Conservation (phyloP, 2,113 vertebrate genomes). For the Probosciger aterrimus region DNA sequence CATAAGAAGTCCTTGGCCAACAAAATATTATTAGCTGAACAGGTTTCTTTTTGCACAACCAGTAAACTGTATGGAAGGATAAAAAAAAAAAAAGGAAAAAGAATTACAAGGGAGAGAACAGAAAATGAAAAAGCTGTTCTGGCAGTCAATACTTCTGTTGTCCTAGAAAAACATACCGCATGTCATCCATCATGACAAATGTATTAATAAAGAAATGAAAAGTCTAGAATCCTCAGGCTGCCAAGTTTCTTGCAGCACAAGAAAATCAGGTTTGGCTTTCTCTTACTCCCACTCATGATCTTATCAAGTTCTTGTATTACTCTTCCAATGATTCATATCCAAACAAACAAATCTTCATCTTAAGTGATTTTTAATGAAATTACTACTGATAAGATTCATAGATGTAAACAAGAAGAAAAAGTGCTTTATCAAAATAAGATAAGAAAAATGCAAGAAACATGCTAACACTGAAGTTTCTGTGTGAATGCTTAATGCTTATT, state of each 20-base stretch:
- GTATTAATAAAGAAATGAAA: constrained; percentile 46
- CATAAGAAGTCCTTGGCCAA: neutral
- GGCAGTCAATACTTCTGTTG: neutral
- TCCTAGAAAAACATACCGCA: neutral
- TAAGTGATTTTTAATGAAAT: constrained; percentile 9
- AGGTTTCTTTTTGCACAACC: neutral
- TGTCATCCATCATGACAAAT: neutral
- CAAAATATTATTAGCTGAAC: neutral
- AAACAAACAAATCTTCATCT: constrained; percentile 24
- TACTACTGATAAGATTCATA: neutral
- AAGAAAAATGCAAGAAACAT: neutral
- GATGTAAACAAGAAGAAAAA: neutral
- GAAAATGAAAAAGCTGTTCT: neutral
- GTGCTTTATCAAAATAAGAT: neutral
- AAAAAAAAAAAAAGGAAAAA: neutral
- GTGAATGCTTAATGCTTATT: neutral
- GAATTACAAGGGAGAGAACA: neutral
- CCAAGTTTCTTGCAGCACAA: neutral
- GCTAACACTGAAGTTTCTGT: neutral
- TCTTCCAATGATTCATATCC: constrained; percentile 35
- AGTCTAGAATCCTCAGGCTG: neutral
- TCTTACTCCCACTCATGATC: constrained; percentile 34
- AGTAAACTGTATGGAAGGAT: neutral
- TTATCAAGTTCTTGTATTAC: constrained; percentile 40
- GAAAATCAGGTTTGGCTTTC: constrained; percentile 14